These are phyloP conservation scores for Bombus waltoni DNA, from an alignment of 1,140 invertebrate species.

Conservation along the genomic window DNA sequence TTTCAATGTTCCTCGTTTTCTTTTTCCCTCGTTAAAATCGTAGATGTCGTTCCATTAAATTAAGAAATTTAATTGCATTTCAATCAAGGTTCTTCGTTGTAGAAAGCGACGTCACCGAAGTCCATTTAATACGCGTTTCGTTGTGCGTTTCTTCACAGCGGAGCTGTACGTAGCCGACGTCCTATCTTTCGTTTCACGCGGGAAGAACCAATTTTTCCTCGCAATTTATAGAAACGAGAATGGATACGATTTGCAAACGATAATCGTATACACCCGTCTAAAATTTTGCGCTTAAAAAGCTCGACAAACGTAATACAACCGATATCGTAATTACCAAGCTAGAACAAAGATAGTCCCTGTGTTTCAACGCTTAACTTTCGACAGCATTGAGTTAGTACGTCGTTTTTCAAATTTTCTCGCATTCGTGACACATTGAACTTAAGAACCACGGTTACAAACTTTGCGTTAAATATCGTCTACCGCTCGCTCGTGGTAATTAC, in stretches of 20 bases:
- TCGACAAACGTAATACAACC: no score
- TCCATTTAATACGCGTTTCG: neutral
- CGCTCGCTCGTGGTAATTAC: neutral
- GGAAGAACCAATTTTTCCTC: no score
- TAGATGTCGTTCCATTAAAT: neutral
- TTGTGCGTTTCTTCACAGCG: neutral
- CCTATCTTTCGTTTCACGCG: no score
- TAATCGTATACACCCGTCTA: neutral
- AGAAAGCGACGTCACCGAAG: neutral
- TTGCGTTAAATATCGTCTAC: neutral
- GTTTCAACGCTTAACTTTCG: neutral
- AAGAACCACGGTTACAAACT: neutral
- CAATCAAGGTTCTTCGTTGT: neutral
- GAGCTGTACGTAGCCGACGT: neutral
- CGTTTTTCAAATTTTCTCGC: neutral
- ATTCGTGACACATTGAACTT: neutral
- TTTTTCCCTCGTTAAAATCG: neutral
- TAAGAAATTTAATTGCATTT: neutral
- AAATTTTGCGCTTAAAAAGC: no score
- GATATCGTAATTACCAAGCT: no score
- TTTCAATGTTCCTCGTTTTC: neutral
- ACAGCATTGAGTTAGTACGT: neutral
- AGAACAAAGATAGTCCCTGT: no score
- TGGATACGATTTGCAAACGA: neutral
- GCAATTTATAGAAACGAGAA: neutral